These are phyloP conservation scores for Chlorodrepanis virens DNA, from an alignment of 2,113 vertebrate species.

Conservation along the genomic window DNA sequence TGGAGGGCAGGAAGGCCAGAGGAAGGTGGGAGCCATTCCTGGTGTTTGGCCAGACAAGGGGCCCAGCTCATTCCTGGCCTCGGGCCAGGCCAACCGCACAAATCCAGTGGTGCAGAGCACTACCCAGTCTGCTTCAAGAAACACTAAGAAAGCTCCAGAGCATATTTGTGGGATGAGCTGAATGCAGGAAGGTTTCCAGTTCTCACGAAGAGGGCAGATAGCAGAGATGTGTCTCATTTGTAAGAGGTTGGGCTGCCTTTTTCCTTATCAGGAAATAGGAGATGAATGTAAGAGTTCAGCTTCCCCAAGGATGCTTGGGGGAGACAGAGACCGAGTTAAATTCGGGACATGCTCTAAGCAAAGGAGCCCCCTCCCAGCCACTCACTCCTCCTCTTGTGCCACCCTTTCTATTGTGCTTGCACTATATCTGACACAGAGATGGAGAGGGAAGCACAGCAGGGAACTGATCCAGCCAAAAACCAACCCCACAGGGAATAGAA, in stretches of 20 bases:
- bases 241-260: not conserved
- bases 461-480: not conserved
- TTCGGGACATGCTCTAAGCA: rapidly evolving
- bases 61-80: not conserved
- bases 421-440: not conserved
- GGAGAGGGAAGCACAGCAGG: not conserved
- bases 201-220: conserved; percentile 21
- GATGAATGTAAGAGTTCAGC: not conserved
- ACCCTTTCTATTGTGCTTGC: not conserved
- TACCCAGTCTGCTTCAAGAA: not conserved
- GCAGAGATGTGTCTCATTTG: not conserved
- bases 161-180: conserved; percentile 36
- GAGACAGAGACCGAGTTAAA: not conserved
- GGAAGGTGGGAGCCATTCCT: not conserved
- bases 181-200: conserved; percentile 15
- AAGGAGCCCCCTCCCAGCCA: not conserved
- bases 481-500: not conserved
- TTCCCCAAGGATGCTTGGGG: not conserved
- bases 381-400: not conserved
- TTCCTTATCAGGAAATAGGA: conserved; percentile 37
- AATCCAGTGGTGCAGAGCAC: not conserved
- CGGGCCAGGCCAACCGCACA: not conserved
- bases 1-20: not conserved
- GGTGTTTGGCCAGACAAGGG: not conserved
- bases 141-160: conserved; percentile 26